Base-by-base conservation (phyloP, 2,113 vertebrate genomes). In the Helogale parvula region DNA sequence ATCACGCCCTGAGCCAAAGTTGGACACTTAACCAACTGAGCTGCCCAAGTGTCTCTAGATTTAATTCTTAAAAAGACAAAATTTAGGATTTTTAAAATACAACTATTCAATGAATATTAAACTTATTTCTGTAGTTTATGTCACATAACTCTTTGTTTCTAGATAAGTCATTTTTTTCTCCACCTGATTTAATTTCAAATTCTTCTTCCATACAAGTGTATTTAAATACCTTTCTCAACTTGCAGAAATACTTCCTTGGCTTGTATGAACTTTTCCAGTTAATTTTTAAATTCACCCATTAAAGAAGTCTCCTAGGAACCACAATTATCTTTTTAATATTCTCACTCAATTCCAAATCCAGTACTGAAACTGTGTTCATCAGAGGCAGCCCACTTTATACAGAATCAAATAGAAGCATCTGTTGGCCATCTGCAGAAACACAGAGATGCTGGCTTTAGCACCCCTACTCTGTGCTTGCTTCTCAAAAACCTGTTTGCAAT, bases 331-430 rank as follows among this genome's bases (percentile, higher is more conserved):
- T 90, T 77, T 41, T 80, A 96, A 92, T 74, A 85, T 29, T 96
- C 52, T 94, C 17, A 92, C 87, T 87, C 86, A 97, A 79, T 10
- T 89, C 6, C 89, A 82, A 72, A n/a, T 83, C 80, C 47, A 80
- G 13, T n/a, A 52, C 66, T 57, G 45, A 60, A 82, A 65, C 23
- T 17, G 11, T 76, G 33, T 84, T 38, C 29, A 82, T 93, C 35
- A 93, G 60, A 87, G 50, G 5, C 27, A 85, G 50, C 33, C 41
- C 7, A 15, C 21, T 88, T 80, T 76, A 87, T 41, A 68, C 27
- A 86, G 17, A 81, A 92, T 66, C 65, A 41, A 85, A 82, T 83
- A 83, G 27, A 95, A 94, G 52, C 95, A 98, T 95, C 91, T 98
- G 71, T 47, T 94, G 65, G 54, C 82, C 50, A 89, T 50, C 74